phyloP scores from a whole-genome alignment of 1,140 invertebrate species.

The Aethina tumida region DNA sequence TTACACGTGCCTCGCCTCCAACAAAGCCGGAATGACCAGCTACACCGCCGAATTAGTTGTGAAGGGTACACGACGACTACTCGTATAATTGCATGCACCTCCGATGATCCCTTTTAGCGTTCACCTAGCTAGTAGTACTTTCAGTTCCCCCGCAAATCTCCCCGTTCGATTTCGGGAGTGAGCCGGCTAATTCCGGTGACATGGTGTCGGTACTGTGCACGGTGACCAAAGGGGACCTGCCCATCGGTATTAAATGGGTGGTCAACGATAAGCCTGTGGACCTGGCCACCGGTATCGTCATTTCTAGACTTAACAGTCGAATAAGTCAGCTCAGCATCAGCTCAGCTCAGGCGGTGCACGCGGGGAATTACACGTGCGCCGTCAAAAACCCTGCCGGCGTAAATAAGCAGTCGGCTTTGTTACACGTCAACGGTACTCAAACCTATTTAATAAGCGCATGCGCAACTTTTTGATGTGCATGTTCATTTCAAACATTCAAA shows the following conservation, averaged over 20 bases:
- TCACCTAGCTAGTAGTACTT: conserved; percentile 34
- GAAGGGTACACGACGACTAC: conserved; percentile 49
- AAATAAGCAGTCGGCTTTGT: conserved; percentile 48
- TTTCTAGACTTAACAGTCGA: conserved; percentile 43
- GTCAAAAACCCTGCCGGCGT: conserved; percentile 55
- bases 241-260: conserved; percentile 55
- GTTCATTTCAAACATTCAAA: too few species aligned
- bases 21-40: conserved; percentile 54
- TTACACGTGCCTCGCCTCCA: conserved; percentile 60
- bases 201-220: conserved; percentile 61
- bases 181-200: conserved; percentile 60
- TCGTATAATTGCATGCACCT: conserved; percentile 3
- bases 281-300: conserved; percentile 37
- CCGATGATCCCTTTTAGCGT: neutral
- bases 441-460: too few species aligned
- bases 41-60: conserved; percentile 58
- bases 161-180: conserved; percentile 42
- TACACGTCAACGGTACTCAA: conserved; percentile 53
- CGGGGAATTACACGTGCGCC: conserved; percentile 64
- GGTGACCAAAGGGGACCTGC: conserved; percentile 57
- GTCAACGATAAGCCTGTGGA: conserved; percentile 43
- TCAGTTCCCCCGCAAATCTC: conserved; percentile 38
- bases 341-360: conserved; percentile 48
- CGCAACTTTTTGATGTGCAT: too few species aligned
- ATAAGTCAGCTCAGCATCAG: conserved; percentile 56